Evolutionary conservation across 2,888 invertebrate species (phyloP), one percentile per base, ranked within the genome.

Genomic region (Glyphotaelius pellucidus): DNA sequence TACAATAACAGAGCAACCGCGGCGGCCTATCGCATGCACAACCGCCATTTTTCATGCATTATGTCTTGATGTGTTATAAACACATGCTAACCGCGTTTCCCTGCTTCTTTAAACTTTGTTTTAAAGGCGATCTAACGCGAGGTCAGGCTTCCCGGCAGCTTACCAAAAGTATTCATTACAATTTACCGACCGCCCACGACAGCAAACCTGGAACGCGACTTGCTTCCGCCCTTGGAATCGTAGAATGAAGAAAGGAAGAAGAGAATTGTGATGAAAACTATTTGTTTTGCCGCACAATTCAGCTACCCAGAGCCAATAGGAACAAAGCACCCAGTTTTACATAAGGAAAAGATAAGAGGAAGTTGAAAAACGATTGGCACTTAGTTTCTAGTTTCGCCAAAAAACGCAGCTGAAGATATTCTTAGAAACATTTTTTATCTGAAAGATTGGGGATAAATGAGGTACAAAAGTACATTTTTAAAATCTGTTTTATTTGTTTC

Each of bases 31-130:
- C 90, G 92, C 92, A 91, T 92, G 92, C 80, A 38, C 5, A 25
- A 32, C 25, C n/a, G 47, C 91, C 30, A 92, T 92, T 91, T 89
- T 92, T 92, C 92, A 92, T 81, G 32, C 31, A 90, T 88, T 92
- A 79, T 52, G 79, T 84, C 86, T 89, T 90, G 92, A 91, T 92
- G 90, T 91, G 91, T 91, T 91, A 90, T 91, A 91, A 92, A 92
- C 91, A 89, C 88, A 91, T 86, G 90, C 92, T 91, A 30, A 83
- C 81, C 52, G 91, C 31, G 90, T 83, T 92, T 90, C 92, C 89
- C 88, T 67, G 67, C 25, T 67, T 25, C 25, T 67, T 88, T 92
- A 38, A 83, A 25, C 83, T 38, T 35, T 38, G 11, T 83, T 83
- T 35, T n/a, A 35, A 83, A 83, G 35, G 35, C 83, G 83, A 83